Conservation (phyloP, 2,113 vertebrate genomes). For the Spea bombifrons region DNA sequence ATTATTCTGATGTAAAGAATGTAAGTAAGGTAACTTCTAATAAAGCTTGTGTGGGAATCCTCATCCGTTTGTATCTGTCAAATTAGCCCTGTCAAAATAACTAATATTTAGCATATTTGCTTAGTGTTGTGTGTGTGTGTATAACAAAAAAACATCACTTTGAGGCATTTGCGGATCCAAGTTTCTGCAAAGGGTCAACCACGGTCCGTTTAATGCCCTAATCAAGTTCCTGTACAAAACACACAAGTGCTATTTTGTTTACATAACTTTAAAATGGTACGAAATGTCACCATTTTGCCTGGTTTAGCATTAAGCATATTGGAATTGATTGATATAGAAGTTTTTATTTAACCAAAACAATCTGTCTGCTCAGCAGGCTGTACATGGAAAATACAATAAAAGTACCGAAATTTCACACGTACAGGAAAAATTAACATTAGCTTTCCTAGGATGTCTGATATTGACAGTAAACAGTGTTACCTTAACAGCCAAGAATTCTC, state of each 20-base stretch:
- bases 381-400: neutral
- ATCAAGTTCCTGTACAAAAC: too few relatives aligned
- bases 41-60: too few relatives aligned
- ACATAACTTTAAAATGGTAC: neutral
- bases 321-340: neutral
- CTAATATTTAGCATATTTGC: too few relatives aligned
- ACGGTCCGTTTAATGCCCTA: too few relatives aligned
- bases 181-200: too few relatives aligned
- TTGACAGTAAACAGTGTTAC: neutral
- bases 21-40: too few relatives aligned
- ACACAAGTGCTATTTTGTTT: neutral
- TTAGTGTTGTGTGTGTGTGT: too few relatives aligned
- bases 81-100: too few relatives aligned
- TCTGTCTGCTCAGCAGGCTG: neutral
- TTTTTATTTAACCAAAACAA: neutral
- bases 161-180: too few relatives aligned
- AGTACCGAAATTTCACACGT: neutral
- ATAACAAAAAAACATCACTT: too few relatives aligned
- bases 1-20: too few relatives aligned
- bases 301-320: neutral
- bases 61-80: too few relatives aligned
- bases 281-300: neutral
- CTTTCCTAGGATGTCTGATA: neutral
- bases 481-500: neutral
- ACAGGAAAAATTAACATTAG: neutral